Conservation (phyloP, 2,113 vertebrate genomes). For the Gymnorhina tibicen region DNA sequence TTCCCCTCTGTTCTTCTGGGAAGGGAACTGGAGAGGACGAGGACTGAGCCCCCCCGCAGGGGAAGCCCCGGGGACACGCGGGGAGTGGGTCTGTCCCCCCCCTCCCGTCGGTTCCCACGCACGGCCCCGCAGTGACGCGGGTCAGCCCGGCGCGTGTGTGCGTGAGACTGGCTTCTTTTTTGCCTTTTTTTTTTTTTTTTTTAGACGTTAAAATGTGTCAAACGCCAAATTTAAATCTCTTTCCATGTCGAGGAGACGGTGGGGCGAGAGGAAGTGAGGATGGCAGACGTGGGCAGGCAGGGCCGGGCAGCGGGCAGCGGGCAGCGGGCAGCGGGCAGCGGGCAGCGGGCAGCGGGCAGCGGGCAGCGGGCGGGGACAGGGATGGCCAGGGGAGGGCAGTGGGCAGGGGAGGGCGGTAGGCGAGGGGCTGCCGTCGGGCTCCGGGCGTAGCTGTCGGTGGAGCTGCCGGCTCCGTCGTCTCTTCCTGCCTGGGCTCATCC, state of each 20-base stretch:
- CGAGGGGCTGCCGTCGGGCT: not conserved
- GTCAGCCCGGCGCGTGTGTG: not conserved
- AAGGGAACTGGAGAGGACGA: not conserved
- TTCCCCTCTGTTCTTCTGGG: fast-evolving
- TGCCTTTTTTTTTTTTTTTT: not conserved
- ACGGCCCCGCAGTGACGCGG: not conserved
- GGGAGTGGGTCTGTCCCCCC: not conserved
- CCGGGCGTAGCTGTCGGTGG: not conserved
- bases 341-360: not conserved
- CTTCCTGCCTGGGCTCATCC: not conserved
- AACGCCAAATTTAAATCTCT: slow-evolving; percentile 25
- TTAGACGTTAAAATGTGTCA: not conserved
- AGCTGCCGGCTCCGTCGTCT: not conserved
- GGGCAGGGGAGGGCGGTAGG: not conserved
- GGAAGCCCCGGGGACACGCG: not conserved
- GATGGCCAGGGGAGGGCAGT: not conserved
- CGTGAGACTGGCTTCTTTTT: not conserved
- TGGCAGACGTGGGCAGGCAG: not conserved
- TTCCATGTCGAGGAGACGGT: slow-evolving; percentile 30
- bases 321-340: not conserved
- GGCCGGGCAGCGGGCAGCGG: not conserved
- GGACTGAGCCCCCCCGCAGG: not conserved
- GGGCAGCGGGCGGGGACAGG: not conserved
- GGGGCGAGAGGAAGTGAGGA: not conserved
- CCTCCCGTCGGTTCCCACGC: not conserved